Percentiles rank a stretch among this genome's conserved stretches.
phyloP scores from a whole-genome alignment of 2,113 vertebrate genomes.

The Pterocles gutturalis region DNA sequence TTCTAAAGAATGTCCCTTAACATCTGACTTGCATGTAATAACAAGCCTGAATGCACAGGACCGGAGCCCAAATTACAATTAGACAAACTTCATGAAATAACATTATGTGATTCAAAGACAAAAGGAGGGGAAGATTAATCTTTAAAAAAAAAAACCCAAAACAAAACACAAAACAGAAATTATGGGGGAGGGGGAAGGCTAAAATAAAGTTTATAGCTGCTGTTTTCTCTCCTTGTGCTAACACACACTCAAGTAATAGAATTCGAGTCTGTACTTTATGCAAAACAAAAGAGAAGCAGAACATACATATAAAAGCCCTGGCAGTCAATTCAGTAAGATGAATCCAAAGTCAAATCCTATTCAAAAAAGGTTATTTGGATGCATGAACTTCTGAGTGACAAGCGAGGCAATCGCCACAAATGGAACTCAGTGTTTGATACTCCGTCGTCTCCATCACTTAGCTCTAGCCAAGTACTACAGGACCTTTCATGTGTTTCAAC shows the following conservation, averaged over 20 bases:
- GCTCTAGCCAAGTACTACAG: background rate
- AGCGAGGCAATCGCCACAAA: background rate
- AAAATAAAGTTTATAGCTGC: background rate
- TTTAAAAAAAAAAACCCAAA: background rate
- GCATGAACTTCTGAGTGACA: background rate
- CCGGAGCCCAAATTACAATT: background rate
- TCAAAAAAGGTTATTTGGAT: background rate
- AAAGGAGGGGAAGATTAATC: background rate
- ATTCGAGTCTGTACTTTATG: background rate
- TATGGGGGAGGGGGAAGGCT: background rate
- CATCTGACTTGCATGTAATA: background rate
- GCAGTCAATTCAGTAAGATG: conserved; percentile 1
- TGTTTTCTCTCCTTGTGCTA: background rate
- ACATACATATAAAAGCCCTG: conserved; percentile 7
- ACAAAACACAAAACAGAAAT: background rate
- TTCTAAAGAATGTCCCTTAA: background rate
- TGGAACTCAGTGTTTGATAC: background rate
- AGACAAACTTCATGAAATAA: background rate
- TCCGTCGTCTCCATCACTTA: background rate
- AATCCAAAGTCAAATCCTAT: conserved; percentile 22
- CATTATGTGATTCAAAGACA: background rate
- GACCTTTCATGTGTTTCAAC: background rate
- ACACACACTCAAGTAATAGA: background rate
- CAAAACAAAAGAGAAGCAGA: conserved; percentile 46
- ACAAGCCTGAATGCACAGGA: background rate